phyloP scores from a whole-genome alignment of 1,140 invertebrate species.

The Drosophila nikananu region DNA sequence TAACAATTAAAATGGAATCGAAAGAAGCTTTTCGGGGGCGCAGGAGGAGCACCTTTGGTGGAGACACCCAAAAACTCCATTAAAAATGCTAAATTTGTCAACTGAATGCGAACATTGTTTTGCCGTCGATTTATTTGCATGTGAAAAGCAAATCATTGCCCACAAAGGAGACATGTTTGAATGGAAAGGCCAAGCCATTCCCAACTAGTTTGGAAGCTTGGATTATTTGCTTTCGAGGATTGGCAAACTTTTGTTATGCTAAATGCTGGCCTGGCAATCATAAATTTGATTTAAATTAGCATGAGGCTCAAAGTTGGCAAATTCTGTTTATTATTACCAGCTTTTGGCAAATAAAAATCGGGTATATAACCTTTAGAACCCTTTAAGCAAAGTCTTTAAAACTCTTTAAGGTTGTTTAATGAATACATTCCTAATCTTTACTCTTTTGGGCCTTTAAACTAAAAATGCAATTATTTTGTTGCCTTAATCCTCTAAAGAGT shows the following conservation, averaged over 20 bases:
- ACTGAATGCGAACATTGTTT: constrained; percentile 53
- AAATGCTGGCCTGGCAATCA: constrained; percentile 28
- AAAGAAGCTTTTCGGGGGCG: constrained; percentile 24
- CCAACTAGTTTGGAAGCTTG: constrained; percentile 20
- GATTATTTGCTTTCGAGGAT: constrained; percentile 13
- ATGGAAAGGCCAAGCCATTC: constrained; percentile 2
- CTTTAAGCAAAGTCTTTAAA: too few relatives aligned
- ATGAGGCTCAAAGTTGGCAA: neutral
- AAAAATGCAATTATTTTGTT: neutral
- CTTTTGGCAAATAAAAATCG: neutral
- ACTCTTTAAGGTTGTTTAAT: neutral
- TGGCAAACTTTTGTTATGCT: constrained; percentile 51
- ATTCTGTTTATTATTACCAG: constrained; percentile 4
- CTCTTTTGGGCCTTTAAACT: neutral
- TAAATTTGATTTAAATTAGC: constrained; percentile 44
- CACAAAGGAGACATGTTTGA: neutral
- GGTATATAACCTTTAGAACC: neutral
- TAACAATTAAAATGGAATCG: constrained; percentile 60
- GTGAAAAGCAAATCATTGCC: constrained; percentile 55
- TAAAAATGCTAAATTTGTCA: constrained; percentile 54
- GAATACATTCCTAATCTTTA: too few relatives aligned
- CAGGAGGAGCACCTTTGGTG: neutral
- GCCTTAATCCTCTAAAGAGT: constrained; percentile 4
- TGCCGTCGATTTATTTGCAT: constrained; percentile 59
- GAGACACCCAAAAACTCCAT: constrained; percentile 32